Conservation (phyloP, 2,888 invertebrate genomes). For the Anoplius nigerrimus region DNA sequence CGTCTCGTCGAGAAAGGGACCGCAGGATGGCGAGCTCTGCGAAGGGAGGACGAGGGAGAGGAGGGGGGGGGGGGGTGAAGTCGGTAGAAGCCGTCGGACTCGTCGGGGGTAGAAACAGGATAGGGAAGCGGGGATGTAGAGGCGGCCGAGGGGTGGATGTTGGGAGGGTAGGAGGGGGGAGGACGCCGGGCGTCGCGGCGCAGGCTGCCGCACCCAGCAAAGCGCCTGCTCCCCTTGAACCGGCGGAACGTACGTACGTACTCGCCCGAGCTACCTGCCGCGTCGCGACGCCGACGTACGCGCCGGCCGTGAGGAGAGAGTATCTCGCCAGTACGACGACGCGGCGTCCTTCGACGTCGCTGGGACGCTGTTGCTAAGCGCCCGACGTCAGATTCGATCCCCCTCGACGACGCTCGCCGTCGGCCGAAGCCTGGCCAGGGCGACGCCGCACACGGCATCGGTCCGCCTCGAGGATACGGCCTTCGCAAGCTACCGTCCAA, state of each 20-base stretch:
- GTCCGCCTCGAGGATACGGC: too few relatives aligned
- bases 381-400: conserved; percentile 17
- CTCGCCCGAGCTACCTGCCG: conserved; percentile 52
- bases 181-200: conserved; percentile 67
- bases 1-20: too few relatives aligned
- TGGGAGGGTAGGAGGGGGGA: conserved; percentile 26
- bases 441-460: not conserved
- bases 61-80: not conserved
- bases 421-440: conserved; percentile 4
- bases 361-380: conserved; percentile 54
- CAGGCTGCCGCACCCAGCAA: conserved; percentile 71
- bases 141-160: not conserved
- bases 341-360: conserved; percentile 15
- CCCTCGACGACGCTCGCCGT: conserved; percentile 1
- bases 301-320: conserved; percentile 5
- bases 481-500: too few relatives aligned
- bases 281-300: conserved; percentile 34
- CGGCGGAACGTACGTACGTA: conserved; percentile 46
- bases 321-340: not conserved
- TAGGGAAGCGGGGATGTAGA: not conserved
- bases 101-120: too few relatives aligned
- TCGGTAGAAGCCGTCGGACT: too few relatives aligned
- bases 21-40: too few relatives aligned
- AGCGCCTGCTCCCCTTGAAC: conserved; percentile 63
- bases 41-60: not conserved